Evolutionary conservation across 2,113 vertebrate genomes (phyloP).

Genomic region (Catagonus wagneri): DNA sequence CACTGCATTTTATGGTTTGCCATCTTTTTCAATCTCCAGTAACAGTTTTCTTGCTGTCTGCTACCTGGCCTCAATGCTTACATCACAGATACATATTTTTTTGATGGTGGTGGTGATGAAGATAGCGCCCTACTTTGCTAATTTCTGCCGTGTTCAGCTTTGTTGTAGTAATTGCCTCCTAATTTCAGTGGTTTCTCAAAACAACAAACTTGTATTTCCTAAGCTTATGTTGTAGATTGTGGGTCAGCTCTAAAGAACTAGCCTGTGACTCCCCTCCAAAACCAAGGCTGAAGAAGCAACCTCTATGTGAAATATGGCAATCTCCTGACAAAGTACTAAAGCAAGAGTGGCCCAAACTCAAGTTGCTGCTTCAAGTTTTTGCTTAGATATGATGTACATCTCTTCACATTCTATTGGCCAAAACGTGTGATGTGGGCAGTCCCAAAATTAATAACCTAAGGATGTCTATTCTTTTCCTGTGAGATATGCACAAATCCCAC

Average conservation of each 20-base stretch:
- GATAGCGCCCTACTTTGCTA: neutral
- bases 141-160: neutral
- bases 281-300: neutral
- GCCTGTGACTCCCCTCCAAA: neutral
- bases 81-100: neutral
- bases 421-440: neutral
- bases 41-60: neutral
- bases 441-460: neutral
- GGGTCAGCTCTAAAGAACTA: neutral
- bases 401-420: neutral
- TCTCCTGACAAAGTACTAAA: neutral
- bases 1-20: neutral
- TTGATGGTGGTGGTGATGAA: neutral
- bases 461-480: neutral
- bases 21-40: neutral
- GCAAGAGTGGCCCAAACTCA: neutral
- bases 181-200: conserved; percentile 39
- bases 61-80: neutral
- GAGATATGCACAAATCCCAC: neutral
- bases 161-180: neutral
- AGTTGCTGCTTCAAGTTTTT: neutral
- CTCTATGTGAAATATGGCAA: neutral
- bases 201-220: neutral
- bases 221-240: neutral
- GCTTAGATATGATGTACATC: neutral